Conservation (phyloP, 1,140 invertebrate genomes). For the Drosophila lowei region DNA sequence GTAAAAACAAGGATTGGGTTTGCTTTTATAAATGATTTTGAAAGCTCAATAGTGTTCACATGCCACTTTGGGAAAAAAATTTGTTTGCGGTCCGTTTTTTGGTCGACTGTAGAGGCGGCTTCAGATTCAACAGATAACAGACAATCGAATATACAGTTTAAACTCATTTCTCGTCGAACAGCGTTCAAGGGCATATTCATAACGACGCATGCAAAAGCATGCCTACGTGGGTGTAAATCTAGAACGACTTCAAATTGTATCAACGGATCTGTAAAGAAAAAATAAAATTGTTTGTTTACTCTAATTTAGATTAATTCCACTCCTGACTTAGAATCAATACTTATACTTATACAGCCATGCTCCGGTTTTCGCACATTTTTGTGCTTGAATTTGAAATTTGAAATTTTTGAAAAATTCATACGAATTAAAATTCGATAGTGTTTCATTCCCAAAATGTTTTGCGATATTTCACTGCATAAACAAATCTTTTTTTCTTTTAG, state of each 20-base stretch:
- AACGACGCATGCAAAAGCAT: conserved; percentile 26
- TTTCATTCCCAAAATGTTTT: too few species aligned
- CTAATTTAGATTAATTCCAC: too few species aligned
- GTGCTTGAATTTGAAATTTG: too few species aligned
- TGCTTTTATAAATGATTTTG: conserved; percentile 1
- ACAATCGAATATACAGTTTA: conserved; percentile 13
- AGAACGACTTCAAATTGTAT: too few species aligned
- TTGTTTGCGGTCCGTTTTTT: conserved; percentile 6
- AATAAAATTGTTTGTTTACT: background rate
- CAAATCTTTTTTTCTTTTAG: too few species aligned
- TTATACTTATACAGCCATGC: too few species aligned
- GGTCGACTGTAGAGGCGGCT: background rate
- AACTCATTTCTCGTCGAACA: conserved; percentile 36
- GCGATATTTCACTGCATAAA: too few species aligned
- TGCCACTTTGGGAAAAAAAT: background rate
- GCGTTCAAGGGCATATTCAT: conserved; percentile 35
- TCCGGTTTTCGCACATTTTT: too few species aligned
- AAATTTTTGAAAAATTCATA: too few species aligned
- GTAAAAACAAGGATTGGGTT: background rate
- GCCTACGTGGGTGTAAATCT: background rate
- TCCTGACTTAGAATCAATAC: too few species aligned
- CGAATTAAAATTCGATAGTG: too few species aligned
- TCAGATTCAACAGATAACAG: conserved; percentile 6
- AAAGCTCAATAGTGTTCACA: background rate
- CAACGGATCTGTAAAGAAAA: background rate